Percentiles rank a stretch among this genome's conserved stretches.
Evolutionary conservation across 2,113 vertebrate species (phyloP).

Genomic region (Choloepus hoffmanni): DNA sequence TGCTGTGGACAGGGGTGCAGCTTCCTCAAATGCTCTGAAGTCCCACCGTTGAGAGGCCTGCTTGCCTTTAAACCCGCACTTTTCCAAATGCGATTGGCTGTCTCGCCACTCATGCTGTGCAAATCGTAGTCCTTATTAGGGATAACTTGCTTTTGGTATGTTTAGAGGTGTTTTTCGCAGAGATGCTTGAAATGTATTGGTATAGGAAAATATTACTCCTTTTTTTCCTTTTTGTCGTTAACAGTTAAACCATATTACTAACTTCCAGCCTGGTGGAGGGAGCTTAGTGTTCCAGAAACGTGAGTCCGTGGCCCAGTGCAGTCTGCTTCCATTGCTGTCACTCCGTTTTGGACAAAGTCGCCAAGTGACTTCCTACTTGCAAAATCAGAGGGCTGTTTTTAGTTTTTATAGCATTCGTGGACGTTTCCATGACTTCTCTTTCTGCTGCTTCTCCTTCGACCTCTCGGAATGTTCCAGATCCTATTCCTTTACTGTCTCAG

Average conservation of each 20-base stretch:
- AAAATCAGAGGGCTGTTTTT: not conserved
- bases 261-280: not conserved
- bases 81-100: fast-evolving
- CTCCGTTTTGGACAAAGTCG: not conserved
- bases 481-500: not conserved
- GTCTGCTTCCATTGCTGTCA: not conserved
- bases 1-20: not conserved
- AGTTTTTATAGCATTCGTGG: not conserved
- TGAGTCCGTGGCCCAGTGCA: fast-evolving
- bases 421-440: not conserved
- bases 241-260: not conserved
- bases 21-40: not conserved
- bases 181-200: not conserved
- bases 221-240: not conserved
- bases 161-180: not conserved
- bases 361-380: not conserved
- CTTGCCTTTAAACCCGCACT: not conserved
- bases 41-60: not conserved
- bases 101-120: not conserved
- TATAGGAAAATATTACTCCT: not conserved
- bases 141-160: no score
- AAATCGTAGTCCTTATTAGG: not conserved
- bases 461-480: not conserved
- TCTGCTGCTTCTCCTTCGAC: not conserved
- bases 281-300: not conserved